Conservation (phyloP, 2,113 vertebrate species). For the Microcebus jonahi region DNA sequence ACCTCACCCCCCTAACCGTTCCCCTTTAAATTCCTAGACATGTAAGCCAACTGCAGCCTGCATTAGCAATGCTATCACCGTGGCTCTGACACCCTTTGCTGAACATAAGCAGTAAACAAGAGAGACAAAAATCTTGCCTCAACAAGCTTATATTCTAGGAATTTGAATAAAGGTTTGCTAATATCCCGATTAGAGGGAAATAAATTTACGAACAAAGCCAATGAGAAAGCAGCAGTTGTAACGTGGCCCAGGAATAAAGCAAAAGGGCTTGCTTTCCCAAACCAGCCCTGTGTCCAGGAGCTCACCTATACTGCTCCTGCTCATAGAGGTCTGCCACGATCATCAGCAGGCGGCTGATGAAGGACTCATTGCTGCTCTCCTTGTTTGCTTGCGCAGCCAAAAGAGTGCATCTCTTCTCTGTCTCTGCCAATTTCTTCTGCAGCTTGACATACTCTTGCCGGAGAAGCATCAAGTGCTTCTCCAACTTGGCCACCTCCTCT, state of each 20-base stretch:
- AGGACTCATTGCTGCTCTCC: constrained; percentile 90
- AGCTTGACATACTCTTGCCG: constrained; percentile 99
- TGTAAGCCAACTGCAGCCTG: background rate
- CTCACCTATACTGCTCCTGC: constrained; percentile 97
- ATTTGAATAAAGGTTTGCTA: background rate
- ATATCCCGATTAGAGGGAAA: background rate
- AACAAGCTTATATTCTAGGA: background rate
- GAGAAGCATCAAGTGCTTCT: constrained; percentile 98
- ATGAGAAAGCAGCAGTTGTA: background rate
- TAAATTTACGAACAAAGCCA: background rate
- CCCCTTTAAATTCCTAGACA: background rate
- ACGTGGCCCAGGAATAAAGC: background rate
- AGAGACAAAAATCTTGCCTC: background rate
- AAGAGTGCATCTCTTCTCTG: constrained; percentile 92
- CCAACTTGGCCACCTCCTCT: constrained; percentile 99
- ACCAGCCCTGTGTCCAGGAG: background rate
- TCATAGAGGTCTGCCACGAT: constrained; percentile 95
- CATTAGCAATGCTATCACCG: background rate
- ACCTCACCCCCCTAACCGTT: background rate
- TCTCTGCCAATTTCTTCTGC: constrained; percentile 97
- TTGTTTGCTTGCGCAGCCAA: constrained; percentile 91
- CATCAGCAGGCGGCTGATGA: constrained; percentile 94
- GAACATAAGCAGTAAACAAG: background rate
- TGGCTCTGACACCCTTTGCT: background rate
- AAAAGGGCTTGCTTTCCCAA: background rate